Conservation (phyloP, 2,888 invertebrate species). For the Tetragnatha montana region DNA sequence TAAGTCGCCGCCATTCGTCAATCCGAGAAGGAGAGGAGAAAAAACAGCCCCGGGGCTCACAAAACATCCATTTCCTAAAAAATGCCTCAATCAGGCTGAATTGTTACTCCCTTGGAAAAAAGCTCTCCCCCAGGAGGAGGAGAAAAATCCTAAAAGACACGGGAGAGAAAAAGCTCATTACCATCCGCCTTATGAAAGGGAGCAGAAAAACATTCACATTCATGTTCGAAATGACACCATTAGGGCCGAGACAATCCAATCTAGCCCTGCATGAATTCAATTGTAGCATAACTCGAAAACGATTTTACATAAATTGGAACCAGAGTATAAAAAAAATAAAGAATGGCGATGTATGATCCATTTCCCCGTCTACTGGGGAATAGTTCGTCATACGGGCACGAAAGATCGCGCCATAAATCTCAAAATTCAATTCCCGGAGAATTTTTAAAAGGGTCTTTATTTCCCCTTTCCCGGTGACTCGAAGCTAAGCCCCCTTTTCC, state of each 20-base stretch:
- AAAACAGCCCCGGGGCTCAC: neutral
- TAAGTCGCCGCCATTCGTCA: neutral
- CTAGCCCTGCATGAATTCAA: neutral
- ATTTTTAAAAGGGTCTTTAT: neutral
- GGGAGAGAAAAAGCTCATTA: neutral
- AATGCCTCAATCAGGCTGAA: neutral
- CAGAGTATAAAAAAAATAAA: neutral
- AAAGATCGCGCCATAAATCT: neutral
- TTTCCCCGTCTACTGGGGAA: neutral
- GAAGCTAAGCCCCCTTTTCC: neutral
- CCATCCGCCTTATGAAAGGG: neutral
- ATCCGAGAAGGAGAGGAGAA: neutral
- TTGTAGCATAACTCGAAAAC: neutral
- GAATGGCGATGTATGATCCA: neutral
- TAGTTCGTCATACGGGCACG: neutral
- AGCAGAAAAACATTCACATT: neutral
- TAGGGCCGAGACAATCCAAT: neutral
- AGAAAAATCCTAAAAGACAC: neutral
- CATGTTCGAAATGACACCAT: neutral
- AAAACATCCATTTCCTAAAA: neutral
- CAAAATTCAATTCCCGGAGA: neutral
- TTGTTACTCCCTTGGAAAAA: neutral
- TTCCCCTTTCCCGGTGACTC: neutral
- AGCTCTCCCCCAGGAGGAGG: neutral
- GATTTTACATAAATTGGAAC: neutral